These are phyloP conservation scores for Oxygymnocypris stewartii DNA, from an alignment of 2,113 vertebrate species.

Conservation along the genomic window DNA sequence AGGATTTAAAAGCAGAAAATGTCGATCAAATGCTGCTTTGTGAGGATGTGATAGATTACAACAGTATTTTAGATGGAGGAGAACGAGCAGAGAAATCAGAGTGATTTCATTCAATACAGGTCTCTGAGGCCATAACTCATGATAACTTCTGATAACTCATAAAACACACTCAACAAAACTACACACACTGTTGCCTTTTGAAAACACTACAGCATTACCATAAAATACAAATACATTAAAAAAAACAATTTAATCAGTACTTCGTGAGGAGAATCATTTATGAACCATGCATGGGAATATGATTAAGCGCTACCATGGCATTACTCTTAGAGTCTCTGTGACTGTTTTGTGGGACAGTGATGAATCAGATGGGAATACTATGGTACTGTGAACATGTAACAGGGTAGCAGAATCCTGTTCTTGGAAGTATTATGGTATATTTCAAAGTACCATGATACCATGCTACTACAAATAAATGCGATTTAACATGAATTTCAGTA, in stretches of 20 bases:
- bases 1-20: conserved; percentile 24
- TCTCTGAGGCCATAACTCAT: background rate
- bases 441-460: background rate
- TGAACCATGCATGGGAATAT: background rate
- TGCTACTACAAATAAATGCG: background rate
- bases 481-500: background rate
- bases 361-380: background rate
- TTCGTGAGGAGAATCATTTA: background rate
- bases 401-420: background rate
- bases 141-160: background rate
- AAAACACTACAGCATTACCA: background rate
- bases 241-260: too few relatives aligned
- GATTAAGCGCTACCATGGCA: background rate
- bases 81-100: background rate
- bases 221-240: too few relatives aligned
- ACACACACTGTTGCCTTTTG: background rate
- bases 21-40: background rate
- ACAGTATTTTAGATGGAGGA: background rate
- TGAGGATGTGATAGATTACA: background rate
- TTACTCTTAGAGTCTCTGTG: background rate
- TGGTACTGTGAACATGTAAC: background rate
- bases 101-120: background rate
- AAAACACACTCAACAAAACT: background rate
- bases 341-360: background rate
- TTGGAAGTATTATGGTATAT: too few relatives aligned